Conservation (phyloP, 1,140 invertebrate species). For the Rhizoglyphus robini region DNA sequence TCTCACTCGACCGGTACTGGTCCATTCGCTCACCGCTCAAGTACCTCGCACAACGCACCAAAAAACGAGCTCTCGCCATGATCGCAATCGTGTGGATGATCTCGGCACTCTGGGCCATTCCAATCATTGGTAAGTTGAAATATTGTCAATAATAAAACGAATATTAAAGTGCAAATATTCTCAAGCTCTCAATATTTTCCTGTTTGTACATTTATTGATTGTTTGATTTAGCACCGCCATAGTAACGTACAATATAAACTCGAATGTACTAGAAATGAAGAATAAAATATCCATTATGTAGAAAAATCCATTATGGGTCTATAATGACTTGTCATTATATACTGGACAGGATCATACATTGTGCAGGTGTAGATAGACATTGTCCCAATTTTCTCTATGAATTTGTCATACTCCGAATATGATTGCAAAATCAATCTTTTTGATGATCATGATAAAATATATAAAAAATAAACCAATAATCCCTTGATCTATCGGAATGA, state of each 20-base stretch:
- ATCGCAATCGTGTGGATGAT: conserved; percentile 42
- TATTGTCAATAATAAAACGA: background rate
- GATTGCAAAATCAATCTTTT: no score
- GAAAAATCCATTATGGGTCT: background rate
- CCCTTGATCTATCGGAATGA: no score
- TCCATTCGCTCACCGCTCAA: conserved; percentile 46
- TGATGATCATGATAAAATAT: no score
- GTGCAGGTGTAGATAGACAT: no score
- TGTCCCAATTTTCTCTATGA: no score
- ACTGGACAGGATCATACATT: background rate
- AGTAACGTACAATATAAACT: background rate
- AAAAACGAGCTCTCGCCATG: conserved; percentile 40
- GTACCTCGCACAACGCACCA: conserved; percentile 45
- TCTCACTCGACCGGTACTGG: conserved; percentile 39
- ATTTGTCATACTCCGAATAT: no score
- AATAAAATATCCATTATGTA: background rate
- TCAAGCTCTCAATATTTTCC: background rate
- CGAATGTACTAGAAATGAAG: background rate
- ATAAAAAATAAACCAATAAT: no score
- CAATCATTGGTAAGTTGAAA: conserved; percentile 33
- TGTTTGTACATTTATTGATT: no score
- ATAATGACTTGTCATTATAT: background rate
- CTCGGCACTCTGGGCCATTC: conserved; percentile 40
- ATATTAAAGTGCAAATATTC: background rate
- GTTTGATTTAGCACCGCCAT: no score